Evolutionary conservation across 2,888 invertebrate species (phyloP).

Genomic region (Keiferia lycopersicella): DNA sequence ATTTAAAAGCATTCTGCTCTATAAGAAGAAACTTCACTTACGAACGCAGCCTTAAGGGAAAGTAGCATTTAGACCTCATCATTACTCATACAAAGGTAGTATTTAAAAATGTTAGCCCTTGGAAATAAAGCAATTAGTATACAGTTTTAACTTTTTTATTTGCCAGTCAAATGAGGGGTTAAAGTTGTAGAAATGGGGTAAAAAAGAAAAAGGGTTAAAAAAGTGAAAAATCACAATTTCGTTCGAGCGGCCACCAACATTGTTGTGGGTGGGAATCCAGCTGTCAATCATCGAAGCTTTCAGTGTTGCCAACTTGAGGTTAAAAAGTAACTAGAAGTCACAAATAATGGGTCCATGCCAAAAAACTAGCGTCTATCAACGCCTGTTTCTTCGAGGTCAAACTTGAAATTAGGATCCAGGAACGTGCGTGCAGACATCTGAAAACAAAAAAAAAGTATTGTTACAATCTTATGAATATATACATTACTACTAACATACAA

Average conservation of each 20-base stretch:
- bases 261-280: slow-evolving; percentile 54
- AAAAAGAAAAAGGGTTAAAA: slow-evolving; percentile 41
- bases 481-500: too few species aligned
- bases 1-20: slow-evolving; percentile 2
- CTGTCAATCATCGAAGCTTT: slow-evolving; percentile 63
- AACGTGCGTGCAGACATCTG: too few species aligned
- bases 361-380: background rate
- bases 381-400: too few species aligned
- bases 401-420: too few species aligned
- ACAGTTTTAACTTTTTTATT: slow-evolving; percentile 59
- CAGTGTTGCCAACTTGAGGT: background rate
- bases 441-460: too few species aligned
- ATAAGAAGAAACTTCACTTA: background rate
- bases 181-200: slow-evolving; percentile 43
- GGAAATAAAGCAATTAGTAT: slow-evolving; percentile 53
- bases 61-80: slow-evolving; percentile 14
- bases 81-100: slow-evolving; percentile 11
- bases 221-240: slow-evolving; percentile 46
- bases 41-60: slow-evolving; percentile 15
- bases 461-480: too few species aligned
- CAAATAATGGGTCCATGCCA: background rate
- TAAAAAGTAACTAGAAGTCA: background rate
- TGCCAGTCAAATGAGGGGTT: slow-evolving; percentile 58
- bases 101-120: slow-evolving; percentile 37
- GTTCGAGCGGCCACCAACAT: slow-evolving; percentile 61